These are phyloP conservation scores for Oncopeltus fasciatus DNA, from an alignment of 1,140 invertebrate genomes.

Conservation along the genomic window DNA sequence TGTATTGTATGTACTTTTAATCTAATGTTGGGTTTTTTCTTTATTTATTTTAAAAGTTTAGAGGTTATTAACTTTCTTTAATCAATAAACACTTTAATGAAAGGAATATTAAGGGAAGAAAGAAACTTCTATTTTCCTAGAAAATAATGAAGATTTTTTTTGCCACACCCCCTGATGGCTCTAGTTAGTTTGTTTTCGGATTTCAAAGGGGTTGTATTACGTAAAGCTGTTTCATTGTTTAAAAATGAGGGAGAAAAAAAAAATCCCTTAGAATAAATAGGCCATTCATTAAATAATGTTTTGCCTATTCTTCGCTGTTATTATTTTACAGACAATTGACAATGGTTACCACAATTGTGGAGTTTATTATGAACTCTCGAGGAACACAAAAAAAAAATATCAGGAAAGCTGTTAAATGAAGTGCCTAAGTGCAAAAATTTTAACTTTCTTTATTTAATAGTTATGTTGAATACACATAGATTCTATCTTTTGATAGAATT, in stretches of 20 bases:
- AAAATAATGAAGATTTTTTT: conserved; percentile 3
- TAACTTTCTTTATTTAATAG: no score
- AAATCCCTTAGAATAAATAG: background rate
- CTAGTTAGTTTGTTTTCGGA: background rate
- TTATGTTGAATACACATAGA: no score
- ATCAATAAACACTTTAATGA: no score
- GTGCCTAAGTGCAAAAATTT: no score
- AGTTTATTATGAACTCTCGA: conserved; percentile 1
- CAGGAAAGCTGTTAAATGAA: no score
- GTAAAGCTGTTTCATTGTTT: conserved; percentile 4
- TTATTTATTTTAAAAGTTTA: no score
- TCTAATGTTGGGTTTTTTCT: no score
- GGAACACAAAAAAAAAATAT: no score
- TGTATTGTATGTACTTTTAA: no score
- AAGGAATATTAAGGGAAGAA: background rate
- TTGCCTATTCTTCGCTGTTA: background rate
- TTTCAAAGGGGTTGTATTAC: background rate
- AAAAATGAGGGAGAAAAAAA: background rate
- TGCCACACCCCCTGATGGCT: background rate
- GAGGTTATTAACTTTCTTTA: no score
- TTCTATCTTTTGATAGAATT: no score
- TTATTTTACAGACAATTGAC: conserved; percentile 10
- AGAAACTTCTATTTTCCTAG: background rate
- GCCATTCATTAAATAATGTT: conserved; percentile 7
- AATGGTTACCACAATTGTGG: background rate